Conservation (phyloP, 1,140 invertebrate species). For the Phymastichus coffea region DNA sequence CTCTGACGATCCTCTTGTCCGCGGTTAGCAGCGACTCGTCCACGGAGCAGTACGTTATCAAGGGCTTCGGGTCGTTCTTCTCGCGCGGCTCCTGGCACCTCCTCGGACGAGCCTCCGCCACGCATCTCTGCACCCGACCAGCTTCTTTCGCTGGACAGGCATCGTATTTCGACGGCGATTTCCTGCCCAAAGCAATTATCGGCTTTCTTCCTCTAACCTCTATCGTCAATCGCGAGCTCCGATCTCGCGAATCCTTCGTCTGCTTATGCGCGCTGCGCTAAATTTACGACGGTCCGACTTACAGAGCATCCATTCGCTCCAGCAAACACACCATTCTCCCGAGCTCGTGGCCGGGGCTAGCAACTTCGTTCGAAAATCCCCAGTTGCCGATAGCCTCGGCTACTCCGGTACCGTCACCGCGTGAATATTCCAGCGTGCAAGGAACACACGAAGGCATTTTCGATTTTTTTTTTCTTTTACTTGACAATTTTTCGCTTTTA, state of each 20-base stretch:
- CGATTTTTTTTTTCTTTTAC: not conserved
- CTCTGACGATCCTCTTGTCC: not conserved
- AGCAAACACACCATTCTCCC: conserved; percentile 41
- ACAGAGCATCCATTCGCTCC: conserved; percentile 44
- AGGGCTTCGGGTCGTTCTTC: conserved; percentile 32
- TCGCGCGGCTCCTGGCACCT: not conserved
- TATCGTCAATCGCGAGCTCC: too few relatives aligned
- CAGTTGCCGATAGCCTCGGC: conserved; percentile 49
- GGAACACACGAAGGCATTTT: not conserved
- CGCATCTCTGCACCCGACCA: not conserved
- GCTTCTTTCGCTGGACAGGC: too few relatives aligned
- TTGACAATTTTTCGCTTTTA: too few relatives aligned
- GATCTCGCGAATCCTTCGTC: too few relatives aligned
- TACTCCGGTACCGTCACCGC: conserved; percentile 40
- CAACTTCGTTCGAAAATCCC: conserved; percentile 44
- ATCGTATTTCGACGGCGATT: too few relatives aligned
- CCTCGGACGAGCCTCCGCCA: too few relatives aligned
- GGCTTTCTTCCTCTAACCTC: too few relatives aligned
- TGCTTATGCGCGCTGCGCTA: too few relatives aligned
- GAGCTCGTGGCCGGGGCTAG: conserved; percentile 41
- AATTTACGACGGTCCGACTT: too few relatives aligned
- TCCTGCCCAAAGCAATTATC: too few relatives aligned
- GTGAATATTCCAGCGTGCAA: conserved; percentile 40
- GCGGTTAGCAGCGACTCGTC: not conserved
- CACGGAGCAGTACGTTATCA: conserved; percentile 42